A percentile compares a stretch with the other conserved stretches of the same genome.
phyloP scores from a whole-genome alignment of 1,140 invertebrate species.

The Sinella curviseta region DNA sequence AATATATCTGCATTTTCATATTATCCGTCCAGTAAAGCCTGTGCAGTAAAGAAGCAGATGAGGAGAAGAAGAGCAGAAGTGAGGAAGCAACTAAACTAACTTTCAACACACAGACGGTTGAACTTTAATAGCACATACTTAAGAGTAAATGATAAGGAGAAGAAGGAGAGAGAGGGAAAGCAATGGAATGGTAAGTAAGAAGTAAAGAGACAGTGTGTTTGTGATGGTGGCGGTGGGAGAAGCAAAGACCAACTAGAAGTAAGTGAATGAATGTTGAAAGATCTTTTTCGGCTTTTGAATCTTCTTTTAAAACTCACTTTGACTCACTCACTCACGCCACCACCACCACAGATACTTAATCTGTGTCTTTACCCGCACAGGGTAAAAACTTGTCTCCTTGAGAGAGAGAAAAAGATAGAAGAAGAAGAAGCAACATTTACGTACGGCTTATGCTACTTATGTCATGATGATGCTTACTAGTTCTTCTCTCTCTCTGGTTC shows the following conservation, averaged over 20 bases:
- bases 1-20: not conserved
- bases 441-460: not conserved
- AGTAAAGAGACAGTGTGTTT: not conserved
- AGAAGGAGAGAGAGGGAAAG: not conserved
- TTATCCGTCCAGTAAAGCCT: not conserved
- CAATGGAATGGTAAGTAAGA: not conserved
- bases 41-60: not conserved
- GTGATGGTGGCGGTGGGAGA: not conserved
- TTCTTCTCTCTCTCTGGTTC: not conserved
- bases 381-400: slow-evolving; percentile 10
- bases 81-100: slow-evolving; percentile 16
- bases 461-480: not conserved
- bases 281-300: slow-evolving; percentile 19
- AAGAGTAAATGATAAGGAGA: slow-evolving; percentile 14
- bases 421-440: not conserved
- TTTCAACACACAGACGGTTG: slow-evolving; percentile 18
- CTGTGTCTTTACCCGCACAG: not conserved
- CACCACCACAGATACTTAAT: not conserved
- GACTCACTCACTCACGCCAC: not conserved
- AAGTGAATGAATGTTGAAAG: slow-evolving; percentile 23
- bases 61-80: not conserved
- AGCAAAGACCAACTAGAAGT: not conserved
- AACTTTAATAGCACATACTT: slow-evolving; percentile 26
- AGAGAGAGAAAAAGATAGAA: not conserved
- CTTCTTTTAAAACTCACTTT: slow-evolving; percentile 25